phyloP scores from a whole-genome alignment of 2,113 vertebrate species.

The Egretta garzetta region DNA sequence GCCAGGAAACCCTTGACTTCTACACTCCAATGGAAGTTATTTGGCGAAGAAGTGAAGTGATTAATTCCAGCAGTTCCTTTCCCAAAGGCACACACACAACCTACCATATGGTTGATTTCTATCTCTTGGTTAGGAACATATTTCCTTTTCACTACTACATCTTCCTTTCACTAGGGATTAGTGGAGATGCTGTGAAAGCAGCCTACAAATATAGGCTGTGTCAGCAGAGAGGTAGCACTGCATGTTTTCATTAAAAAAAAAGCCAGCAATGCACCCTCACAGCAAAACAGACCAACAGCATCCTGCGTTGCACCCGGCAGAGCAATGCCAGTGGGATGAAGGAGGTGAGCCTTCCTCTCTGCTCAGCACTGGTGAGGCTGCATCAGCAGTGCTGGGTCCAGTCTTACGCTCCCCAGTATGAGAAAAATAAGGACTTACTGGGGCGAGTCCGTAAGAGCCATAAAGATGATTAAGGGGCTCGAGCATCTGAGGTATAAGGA shows the following conservation, averaged over 20 bases:
- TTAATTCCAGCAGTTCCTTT: constrained; percentile 37
- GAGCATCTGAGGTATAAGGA: not conserved
- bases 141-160: not conserved
- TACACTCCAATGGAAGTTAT: not conserved
- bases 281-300: not conserved
- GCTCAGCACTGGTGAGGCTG: not conserved
- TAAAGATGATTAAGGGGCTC: not conserved
- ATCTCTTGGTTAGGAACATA: not conserved
- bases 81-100: not conserved
- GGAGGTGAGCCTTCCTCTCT: not conserved
- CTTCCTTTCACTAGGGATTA: not conserved
- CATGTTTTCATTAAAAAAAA: not conserved
- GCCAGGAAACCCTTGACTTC: not conserved
- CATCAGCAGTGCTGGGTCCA: not conserved
- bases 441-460: not conserved
- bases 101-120: not conserved
- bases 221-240: not conserved
- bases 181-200: not conserved
- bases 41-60: not conserved
- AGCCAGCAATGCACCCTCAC: not conserved
- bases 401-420: not conserved
- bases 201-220: not conserved
- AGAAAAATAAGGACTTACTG: not conserved
- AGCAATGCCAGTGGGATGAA: not conserved
- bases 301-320: not conserved